Evolutionary conservation across 2,797 vertebrate genomes (phyloP).

Genomic region (Eleutherodactylus coqui): DNA sequence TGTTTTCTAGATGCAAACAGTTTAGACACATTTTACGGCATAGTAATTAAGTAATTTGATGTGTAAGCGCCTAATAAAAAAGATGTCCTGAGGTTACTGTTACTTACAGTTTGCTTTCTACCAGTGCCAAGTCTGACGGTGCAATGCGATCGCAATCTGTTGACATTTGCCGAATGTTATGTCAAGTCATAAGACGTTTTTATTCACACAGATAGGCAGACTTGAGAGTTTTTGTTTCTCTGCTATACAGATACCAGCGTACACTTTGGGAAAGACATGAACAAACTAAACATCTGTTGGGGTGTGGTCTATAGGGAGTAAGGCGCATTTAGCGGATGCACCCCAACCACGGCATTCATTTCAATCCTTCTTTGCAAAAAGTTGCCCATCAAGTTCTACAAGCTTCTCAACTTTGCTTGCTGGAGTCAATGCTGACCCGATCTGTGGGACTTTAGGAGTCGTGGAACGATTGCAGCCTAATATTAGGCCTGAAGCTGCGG

Average conservation of each 20-base stretch:
- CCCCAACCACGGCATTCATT: too few relatives aligned
- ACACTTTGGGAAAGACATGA: neutral
- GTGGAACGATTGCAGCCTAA: too few relatives aligned
- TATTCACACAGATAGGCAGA: neutral
- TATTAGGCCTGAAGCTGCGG: too few relatives aligned
- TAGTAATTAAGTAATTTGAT: slow-evolving; percentile 56
- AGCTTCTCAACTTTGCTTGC: too few relatives aligned
- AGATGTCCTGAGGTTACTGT: slow-evolving; percentile 57
- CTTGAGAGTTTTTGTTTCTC: slow-evolving; percentile 9
- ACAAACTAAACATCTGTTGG: slow-evolving; percentile 4
- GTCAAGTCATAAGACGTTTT: slow-evolving; percentile 22
- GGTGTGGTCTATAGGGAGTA: too few relatives aligned
- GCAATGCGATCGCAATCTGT: slow-evolving; percentile 20
- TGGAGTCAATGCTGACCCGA: too few relatives aligned
- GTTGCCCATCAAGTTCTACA: too few relatives aligned
- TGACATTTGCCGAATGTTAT: slow-evolving; percentile 46
- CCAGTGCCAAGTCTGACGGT: slow-evolving; percentile 14
- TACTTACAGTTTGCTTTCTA: slow-evolving; percentile 58
- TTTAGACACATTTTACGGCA: slow-evolving; percentile 50
- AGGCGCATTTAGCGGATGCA: too few relatives aligned
- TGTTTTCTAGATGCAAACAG: slow-evolving; percentile 48
- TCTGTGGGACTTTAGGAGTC: too few relatives aligned
- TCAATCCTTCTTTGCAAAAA: too few relatives aligned
- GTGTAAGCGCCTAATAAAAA: slow-evolving; percentile 46
- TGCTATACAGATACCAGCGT: neutral